Evolutionary conservation across 2,113 vertebrate genomes (phyloP).

Genomic region (Glareola pratincola): DNA sequence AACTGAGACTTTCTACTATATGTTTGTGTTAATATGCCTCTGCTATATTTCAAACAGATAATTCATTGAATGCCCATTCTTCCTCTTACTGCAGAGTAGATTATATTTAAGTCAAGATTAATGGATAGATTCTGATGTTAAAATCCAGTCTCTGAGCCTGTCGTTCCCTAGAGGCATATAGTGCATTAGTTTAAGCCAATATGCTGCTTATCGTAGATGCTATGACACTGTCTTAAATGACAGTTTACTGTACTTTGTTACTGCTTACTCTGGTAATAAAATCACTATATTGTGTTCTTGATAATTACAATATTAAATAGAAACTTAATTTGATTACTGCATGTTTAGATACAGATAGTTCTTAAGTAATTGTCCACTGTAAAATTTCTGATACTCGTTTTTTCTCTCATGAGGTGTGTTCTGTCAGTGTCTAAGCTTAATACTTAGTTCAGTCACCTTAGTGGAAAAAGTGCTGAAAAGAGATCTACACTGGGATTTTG

Average conservation of each 20-base stretch:
- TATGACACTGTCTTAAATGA: constrained; percentile 81
- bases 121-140: constrained; percentile 85
- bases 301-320: constrained; percentile 94
- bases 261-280: constrained; percentile 86
- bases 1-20: constrained; percentile 44
- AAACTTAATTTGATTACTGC: constrained; percentile 91
- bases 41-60: constrained; percentile 76
- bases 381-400: constrained; percentile 74
- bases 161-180: constrained; percentile 80
- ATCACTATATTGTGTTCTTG: constrained; percentile 88
- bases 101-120: constrained; percentile 93
- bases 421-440: constrained; percentile 44
- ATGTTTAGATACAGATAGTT: constrained; percentile 87
- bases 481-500: background rate
- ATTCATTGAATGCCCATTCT: constrained; percentile 81
- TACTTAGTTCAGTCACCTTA: constrained; percentile 22
- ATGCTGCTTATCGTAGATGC: constrained; percentile 78
- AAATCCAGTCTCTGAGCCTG: constrained; percentile 79
- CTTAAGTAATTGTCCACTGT: constrained; percentile 80
- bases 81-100: constrained; percentile 77
- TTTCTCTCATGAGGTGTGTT: constrained; percentile 51
- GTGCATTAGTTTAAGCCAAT: constrained; percentile 85
- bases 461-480: constrained; percentile 1
- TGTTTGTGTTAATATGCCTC: constrained; percentile 61
- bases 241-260: constrained; percentile 80